These are phyloP conservation scores for Caenorhabditis sp. DNA, from an alignment of 2,888 invertebrate species.

Conservation along the genomic window DNA sequence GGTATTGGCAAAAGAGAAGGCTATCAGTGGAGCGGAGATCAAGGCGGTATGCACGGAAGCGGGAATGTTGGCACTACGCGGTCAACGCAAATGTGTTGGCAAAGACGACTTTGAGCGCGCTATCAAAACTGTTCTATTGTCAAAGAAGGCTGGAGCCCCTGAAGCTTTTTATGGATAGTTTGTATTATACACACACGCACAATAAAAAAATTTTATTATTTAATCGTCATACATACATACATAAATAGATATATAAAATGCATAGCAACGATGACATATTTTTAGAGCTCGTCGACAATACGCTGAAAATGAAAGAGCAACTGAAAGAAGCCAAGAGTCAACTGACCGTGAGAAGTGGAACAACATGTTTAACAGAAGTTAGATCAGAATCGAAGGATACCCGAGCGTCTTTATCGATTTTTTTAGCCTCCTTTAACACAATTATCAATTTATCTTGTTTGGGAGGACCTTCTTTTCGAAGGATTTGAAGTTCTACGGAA, in stretches of 20 bases:
- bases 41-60: slow-evolving; percentile 60
- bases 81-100: slow-evolving; percentile 51
- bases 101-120: slow-evolving; percentile 47
- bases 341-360: slow-evolving; percentile 32
- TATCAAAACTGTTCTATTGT: slow-evolving; percentile 41
- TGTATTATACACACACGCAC: no score
- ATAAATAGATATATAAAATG: no score
- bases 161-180: slow-evolving; percentile 47
- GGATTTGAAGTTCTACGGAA: slow-evolving; percentile 45
- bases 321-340: not conserved
- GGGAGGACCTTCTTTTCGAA: slow-evolving; percentile 50
- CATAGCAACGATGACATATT: no score
- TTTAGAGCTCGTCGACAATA: slow-evolving; percentile 1
- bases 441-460: slow-evolving; percentile 52
- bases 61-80: slow-evolving; percentile 59
- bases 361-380: slow-evolving; percentile 19
- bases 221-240: not conserved
- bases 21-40: slow-evolving; percentile 58
- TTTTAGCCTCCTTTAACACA: slow-evolving; percentile 51
- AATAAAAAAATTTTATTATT: not conserved
- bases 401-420: slow-evolving; percentile 45
- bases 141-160: slow-evolving; percentile 48
- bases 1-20: slow-evolving; percentile 51
- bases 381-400: slow-evolving; percentile 42
- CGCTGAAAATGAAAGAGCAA: not conserved